Evolutionary conservation across 2,888 invertebrate species (phyloP).

Genomic region (Coenonympha arcania): DNA sequence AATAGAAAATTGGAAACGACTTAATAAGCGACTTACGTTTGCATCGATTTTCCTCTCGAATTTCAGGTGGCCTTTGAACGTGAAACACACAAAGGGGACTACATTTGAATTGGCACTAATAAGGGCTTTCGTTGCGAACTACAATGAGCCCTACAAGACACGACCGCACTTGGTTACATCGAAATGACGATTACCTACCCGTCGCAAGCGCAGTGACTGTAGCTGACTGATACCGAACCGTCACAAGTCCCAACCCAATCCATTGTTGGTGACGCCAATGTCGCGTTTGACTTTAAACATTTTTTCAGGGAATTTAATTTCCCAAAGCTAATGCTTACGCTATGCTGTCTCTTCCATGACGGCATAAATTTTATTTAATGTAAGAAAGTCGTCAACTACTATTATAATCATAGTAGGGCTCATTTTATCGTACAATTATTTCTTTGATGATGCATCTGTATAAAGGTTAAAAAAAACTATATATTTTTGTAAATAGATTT

Average conservation of each 20-base stretch:
- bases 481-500: no score
- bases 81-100: conserved; percentile 62
- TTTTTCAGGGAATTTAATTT: no score
- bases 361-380: no score
- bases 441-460: no score
- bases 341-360: no score
- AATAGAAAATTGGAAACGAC: conserved; percentile 9
- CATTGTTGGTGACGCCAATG: neutral
- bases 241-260: no score
- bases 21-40: conserved; percentile 58
- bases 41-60: conserved; percentile 69
- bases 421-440: no score
- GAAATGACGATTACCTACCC: conserved; percentile 50
- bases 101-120: conserved; percentile 71
- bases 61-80: conserved; percentile 51
- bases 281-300: neutral
- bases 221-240: conserved; percentile 9
- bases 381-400: no score
- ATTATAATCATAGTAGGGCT: no score
- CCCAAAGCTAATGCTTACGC: no score
- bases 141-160: conserved; percentile 68
- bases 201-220: conserved; percentile 24
- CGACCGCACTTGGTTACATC: conserved; percentile 66
- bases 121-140: conserved; percentile 71
- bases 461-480: no score